Evolutionary conservation across 2,113 vertebrate species (phyloP).

Genomic region (Apeltes quadracus): DNA sequence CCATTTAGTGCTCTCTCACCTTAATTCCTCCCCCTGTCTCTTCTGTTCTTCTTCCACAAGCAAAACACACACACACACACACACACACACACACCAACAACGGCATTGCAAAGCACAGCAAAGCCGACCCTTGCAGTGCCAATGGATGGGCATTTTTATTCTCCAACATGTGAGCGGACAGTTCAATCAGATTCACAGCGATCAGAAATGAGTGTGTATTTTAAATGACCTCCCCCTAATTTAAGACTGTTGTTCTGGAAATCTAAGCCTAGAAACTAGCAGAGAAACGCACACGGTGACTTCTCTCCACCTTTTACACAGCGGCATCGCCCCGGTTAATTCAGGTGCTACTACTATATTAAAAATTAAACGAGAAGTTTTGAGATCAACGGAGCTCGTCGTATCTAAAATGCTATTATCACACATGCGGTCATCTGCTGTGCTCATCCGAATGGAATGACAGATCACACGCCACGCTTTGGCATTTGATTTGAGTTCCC

Average conservation of each 20-base stretch:
- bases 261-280: constrained; percentile 33
- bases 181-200: constrained; percentile 17
- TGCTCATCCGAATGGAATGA: constrained; percentile 59
- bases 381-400: constrained; percentile 58
- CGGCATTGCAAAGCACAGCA: background rate
- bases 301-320: constrained; percentile 38
- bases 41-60: background rate
- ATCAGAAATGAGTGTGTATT: background rate
- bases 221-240: background rate
- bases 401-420: constrained; percentile 60
- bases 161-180: background rate
- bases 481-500: constrained; percentile 41
- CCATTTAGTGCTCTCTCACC: constrained; percentile 12
- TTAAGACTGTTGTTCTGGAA: constrained; percentile 23
- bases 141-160: background rate
- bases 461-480: constrained; percentile 36
- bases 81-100: background rate
- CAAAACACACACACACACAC: constrained; percentile 15
- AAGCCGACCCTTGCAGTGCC: background rate
- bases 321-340: constrained; percentile 18
- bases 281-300: constrained; percentile 17
- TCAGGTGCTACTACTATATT: constrained; percentile 31
- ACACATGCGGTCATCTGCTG: constrained; percentile 45
- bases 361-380: constrained; percentile 41
- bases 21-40: background rate